Evolutionary conservation across 2,113 vertebrate species (phyloP).

Genomic region (Hirundichthys speculiger): DNA sequence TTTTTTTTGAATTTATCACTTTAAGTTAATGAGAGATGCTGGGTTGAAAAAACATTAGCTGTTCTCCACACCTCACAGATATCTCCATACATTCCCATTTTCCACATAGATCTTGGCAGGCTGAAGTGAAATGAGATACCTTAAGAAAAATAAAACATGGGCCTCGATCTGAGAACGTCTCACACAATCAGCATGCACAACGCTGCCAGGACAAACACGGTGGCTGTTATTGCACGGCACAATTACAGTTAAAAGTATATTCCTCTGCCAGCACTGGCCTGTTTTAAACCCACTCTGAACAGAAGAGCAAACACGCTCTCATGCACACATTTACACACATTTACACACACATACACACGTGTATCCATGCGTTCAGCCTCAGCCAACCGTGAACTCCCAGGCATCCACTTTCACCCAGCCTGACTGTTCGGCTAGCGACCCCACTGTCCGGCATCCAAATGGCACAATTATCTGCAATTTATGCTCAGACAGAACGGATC

Average conservation of each 20-base stretch:
- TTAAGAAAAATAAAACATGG: constrained; percentile 66
- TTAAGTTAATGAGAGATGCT: constrained; percentile 1
- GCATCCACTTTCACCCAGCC: constrained; percentile 66
- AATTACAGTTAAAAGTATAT: constrained; percentile 61
- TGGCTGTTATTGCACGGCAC: constrained; percentile 67
- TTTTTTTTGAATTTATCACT: constrained; percentile 10
- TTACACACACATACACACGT: constrained; percentile 22
- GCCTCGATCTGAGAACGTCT: constrained; percentile 35
- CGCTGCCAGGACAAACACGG: constrained; percentile 70
- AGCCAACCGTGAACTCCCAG: constrained; percentile 66
- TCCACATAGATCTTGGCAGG: constrained; percentile 63
- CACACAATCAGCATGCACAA: constrained; percentile 33
- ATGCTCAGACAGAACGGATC: constrained; percentile 64
- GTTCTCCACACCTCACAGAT: constrained; percentile 29
- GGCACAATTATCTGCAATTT: constrained; percentile 73
- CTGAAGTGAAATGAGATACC: constrained; percentile 57
- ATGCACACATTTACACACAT: constrained; percentile 16
- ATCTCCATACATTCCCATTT: constrained; percentile 52
- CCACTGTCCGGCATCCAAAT: constrained; percentile 56
- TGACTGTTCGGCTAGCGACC: constrained; percentile 46
- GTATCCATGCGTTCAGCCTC: constrained; percentile 42
- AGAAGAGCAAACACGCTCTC: constrained; percentile 55
- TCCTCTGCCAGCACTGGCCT: constrained; percentile 35
- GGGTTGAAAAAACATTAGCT: constrained; percentile 42
- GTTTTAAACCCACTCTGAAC: constrained; percentile 54